Conservation (phyloP, 2,113 vertebrate species). For the Notiomystis cincta region DNA sequence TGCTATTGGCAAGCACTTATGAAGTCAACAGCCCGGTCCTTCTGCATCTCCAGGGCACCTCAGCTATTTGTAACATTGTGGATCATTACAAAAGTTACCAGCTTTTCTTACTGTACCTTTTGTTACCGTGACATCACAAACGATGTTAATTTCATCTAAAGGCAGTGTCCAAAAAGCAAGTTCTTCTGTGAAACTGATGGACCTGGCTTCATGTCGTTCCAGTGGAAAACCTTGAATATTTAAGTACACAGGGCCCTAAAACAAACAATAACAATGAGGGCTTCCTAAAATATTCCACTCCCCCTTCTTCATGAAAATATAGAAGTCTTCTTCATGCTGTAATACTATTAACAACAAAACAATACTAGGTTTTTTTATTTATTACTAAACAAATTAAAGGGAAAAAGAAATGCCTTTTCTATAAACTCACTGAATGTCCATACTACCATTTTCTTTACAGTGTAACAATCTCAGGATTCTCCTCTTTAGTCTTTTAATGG, state of each 20-base stretch:
- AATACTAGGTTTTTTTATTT: not conserved
- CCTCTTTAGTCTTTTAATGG: not conserved
- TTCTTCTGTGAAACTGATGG: slow-evolving; percentile 89
- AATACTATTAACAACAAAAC: not conserved
- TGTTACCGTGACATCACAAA: slow-evolving; percentile 83
- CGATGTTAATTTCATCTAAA: slow-evolving; percentile 86
- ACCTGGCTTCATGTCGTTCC: slow-evolving; percentile 82
- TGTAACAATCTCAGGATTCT: not conserved
- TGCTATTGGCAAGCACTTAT: not conserved
- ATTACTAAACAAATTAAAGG: not conserved
- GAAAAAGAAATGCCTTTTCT: not conserved
- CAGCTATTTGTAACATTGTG: not conserved
- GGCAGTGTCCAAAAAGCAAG: slow-evolving; percentile 88
- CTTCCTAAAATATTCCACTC: not conserved
- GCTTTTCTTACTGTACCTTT: slow-evolving; percentile 75
- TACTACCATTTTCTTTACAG: not conserved
- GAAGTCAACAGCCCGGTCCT: not conserved
- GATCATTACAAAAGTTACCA: not conserved
- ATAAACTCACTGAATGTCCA: not conserved
- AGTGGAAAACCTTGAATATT: slow-evolving; percentile 85
- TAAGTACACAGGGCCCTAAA: slow-evolving; percentile 87
- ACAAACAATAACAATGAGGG: not conserved
- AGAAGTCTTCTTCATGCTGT: not conserved
- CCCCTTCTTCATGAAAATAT: not conserved
- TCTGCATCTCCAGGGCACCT: not conserved